These are phyloP conservation scores for Serranus cabrilla DNA, from an alignment of 2,797 vertebrate species.

Conservation along the genomic window DNA sequence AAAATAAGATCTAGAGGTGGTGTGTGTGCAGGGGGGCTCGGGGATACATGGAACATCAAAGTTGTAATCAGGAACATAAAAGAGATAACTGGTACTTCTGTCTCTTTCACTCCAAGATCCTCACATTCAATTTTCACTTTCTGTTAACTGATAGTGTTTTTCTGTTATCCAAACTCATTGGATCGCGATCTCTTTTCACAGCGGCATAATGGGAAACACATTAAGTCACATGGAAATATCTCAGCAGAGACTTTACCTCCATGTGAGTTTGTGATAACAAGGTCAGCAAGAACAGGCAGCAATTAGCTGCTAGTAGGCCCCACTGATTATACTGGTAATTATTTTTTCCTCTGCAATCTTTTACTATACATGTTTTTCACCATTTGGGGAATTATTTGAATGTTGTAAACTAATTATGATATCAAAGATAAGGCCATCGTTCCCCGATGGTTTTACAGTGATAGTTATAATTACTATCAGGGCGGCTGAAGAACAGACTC, in stretches of 20 bases:
- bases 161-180: conserved; percentile 54
- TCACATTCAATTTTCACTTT: conserved; percentile 54
- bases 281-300: conserved; percentile 50
- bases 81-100: conserved; percentile 24
- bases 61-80: conserved; percentile 34
- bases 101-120: conserved; percentile 51
- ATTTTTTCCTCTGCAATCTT: conserved; percentile 40
- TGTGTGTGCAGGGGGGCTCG: background rate
- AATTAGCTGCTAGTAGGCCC: conserved; percentile 57
- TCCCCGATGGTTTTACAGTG: conserved; percentile 16
- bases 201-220: conserved; percentile 32
- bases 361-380: conserved; percentile 24
- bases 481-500: conserved; percentile 11
- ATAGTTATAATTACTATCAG: conserved; percentile 21
- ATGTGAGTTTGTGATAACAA: conserved; percentile 46
- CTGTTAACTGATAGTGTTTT: conserved; percentile 42
- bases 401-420: conserved; percentile 46
- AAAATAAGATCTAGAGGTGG: conserved; percentile 32
- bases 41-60: conserved; percentile 9
- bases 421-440: conserved; percentile 40
- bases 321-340: conserved; percentile 53
- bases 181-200: conserved; percentile 35
- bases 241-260: conserved; percentile 40
- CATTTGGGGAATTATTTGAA: conserved; percentile 44
- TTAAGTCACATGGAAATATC: conserved; percentile 64